Base-by-base conservation (phyloP, 1,140 invertebrate genomes). In the Acromyrmex echinatior region DNA sequence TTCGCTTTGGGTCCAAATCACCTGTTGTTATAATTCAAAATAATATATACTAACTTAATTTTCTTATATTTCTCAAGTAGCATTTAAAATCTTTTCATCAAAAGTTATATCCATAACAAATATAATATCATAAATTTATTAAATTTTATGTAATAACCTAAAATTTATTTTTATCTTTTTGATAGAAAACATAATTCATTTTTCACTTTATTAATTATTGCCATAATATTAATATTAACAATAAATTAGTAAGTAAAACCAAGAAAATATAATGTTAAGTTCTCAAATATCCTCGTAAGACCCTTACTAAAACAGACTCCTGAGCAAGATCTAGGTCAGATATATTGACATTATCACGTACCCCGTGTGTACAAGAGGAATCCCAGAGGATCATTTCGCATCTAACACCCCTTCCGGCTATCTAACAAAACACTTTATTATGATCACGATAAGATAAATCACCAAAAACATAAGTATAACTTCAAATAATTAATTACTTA, bases 401-500 rank as follows among this genome's bases (percentile, higher is more conserved):
- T 62, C 82, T 85, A 65, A 85, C n/a, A 77, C 2, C 25, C 14
- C n/a, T 63, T 51, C 21, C 53, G 39, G 62, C 25, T 25, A 39
- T 51, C 39, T 16, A 3, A 3, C 31, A 28, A 60, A 25, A 45
- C 31, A 74, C 10, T 60, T 18, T 12, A 16, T 51, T 49, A 49
- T 7, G 28, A 25, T 60, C 56, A 65, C 14, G 49, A 51, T 53
- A 31, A 25, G 14, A 10, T 6, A 58, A 35, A 58, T 49, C 14
- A 56, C 25, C 21, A 21, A 16, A 65, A 65, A 78, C 35, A n/a
- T 18, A 31, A 35, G 18, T 49, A 45, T 16, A 14, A 3, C 4
- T 31, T 76, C 25, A 4, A 51, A 62, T 63, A n/a, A 78, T 86
- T 78, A 66, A 78, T 86, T 78, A 79, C 53, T 86, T 35, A 53